phyloP scores from a whole-genome alignment of 1,140 invertebrate species.

The Augochlora pura region DNA sequence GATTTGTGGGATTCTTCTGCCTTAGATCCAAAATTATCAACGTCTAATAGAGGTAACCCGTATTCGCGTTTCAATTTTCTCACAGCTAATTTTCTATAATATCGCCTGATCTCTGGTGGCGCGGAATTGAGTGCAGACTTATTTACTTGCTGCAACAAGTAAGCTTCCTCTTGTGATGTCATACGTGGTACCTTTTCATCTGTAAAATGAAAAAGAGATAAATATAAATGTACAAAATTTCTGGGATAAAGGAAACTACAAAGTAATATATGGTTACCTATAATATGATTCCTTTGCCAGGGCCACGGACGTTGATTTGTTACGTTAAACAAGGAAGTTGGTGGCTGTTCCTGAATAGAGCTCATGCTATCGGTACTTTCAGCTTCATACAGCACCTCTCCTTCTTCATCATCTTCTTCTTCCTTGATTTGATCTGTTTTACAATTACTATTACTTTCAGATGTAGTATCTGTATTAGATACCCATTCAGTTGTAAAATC shows the following conservation, averaged over 20 bases:
- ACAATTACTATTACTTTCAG: constrained; percentile 31
- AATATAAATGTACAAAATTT: neutral
- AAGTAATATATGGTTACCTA: constrained; percentile 24
- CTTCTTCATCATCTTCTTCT: constrained; percentile 36
- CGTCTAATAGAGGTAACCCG: constrained; percentile 81
- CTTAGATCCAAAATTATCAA: constrained; percentile 77
- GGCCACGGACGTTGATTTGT: constrained; percentile 59
- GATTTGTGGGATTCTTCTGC: constrained; percentile 41
- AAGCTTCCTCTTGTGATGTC: constrained; percentile 82
- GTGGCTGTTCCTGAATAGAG: constrained; percentile 60
- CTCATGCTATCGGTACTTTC: constrained; percentile 46
- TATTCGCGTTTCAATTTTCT: constrained; percentile 83
- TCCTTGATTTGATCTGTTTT: constrained; percentile 39
- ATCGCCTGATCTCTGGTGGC: constrained; percentile 74
- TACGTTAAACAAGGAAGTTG: constrained; percentile 66
- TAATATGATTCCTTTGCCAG: constrained; percentile 61
- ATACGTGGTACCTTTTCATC: constrained; percentile 74
- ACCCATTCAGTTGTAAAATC: constrained; percentile 64
- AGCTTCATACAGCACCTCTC: constrained; percentile 46
- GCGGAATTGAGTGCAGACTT: constrained; percentile 73
- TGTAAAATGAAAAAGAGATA: constrained; percentile 55
- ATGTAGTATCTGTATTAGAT: constrained; percentile 38
- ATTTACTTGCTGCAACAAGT: constrained; percentile 80
- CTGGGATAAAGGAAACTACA: too few relatives aligned
- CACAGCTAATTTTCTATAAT: constrained; percentile 83